A percentile compares a stretch with the other conserved stretches of the same genome.
Conservation (phyloP, 2,113 vertebrate genomes). For the Chitala chitala region DNA sequence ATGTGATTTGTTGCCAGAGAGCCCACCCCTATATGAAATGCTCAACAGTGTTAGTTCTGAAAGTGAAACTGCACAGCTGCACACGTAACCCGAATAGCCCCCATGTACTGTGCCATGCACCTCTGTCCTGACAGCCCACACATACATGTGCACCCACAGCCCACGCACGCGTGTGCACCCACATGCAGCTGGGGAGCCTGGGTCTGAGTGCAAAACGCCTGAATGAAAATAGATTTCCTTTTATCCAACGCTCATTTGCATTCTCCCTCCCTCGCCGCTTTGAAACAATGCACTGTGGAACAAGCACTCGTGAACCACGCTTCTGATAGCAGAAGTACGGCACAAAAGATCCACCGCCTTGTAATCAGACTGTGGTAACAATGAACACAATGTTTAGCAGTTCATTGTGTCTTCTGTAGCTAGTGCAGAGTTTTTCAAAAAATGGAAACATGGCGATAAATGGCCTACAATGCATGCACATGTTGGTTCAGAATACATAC, state of each 20-base stretch:
- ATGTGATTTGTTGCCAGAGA: too few relatives aligned
- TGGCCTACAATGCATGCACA: neutral
- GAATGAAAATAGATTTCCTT: conserved; percentile 14
- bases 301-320: neutral
- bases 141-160: neutral
- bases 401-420: neutral
- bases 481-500: neutral
- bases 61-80: neutral
- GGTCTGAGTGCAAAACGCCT: neutral
- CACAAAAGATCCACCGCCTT: neutral
- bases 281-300: neutral
- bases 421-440: neutral
- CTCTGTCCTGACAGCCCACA: neutral
- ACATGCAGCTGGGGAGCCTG: neutral
- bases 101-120: neutral
- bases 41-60: too few relatives aligned
- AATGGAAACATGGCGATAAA: neutral
- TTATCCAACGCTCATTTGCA: neutral
- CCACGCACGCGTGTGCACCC: neutral
- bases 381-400: neutral
- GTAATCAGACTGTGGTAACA: neutral
- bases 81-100: neutral
- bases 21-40: too few relatives aligned
- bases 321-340: neutral
- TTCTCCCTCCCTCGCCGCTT: neutral